These are phyloP conservation scores for Zosterops lateralis DNA, from an alignment of 2,113 vertebrate species.

Conservation along the genomic window DNA sequence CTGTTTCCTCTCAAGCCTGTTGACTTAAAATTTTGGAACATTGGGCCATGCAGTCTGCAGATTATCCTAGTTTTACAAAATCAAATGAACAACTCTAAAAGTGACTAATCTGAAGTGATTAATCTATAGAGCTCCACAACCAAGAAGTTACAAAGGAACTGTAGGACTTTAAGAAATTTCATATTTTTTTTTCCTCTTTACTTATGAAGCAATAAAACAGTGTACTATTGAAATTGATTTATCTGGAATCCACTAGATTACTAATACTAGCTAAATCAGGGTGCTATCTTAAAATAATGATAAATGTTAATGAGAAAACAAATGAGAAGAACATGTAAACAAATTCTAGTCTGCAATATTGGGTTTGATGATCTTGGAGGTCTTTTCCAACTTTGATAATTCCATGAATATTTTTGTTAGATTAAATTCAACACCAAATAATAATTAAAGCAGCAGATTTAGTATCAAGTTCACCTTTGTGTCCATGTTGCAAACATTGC, in stretches of 20 bases:
- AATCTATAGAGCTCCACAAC: background rate
- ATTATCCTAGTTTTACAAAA: background rate
- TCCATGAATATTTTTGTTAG: background rate
- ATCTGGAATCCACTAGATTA: background rate
- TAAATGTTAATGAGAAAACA: background rate
- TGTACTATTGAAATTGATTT: background rate
- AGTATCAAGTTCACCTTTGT: background rate
- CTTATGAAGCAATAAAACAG: background rate
- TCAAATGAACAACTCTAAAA: background rate
- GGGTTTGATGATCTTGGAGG: background rate
- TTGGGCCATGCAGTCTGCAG: accelerated
- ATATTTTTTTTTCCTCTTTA: background rate
- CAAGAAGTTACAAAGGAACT: background rate
- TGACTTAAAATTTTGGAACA: background rate
- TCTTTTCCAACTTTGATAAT: background rate
- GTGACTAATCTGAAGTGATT: background rate
- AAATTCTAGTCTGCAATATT: background rate
- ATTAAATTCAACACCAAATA: background rate
- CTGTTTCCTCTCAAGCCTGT: background rate
- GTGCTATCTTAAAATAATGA: background rate
- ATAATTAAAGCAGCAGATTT: background rate
- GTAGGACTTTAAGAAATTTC: background rate
- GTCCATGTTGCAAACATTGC: background rate
- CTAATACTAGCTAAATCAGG: background rate
- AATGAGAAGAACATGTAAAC: background rate